A percentile compares a stretch with the other conserved stretches of the same genome.
Evolutionary conservation across 2,888 invertebrate species (phyloP).

Genomic region (Rosalia funebris): DNA sequence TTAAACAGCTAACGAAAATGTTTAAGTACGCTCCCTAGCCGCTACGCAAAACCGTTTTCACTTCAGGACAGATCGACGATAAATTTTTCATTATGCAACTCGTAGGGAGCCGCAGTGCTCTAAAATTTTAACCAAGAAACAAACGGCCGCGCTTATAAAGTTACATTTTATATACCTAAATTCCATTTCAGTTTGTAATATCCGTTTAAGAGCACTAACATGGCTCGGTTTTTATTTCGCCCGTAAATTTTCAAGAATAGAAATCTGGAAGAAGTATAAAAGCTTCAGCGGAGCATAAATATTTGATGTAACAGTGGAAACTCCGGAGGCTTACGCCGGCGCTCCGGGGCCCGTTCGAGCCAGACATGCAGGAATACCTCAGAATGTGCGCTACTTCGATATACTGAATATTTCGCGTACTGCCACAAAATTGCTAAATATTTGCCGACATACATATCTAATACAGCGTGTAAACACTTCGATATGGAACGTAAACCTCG

Average conservation of each 20-base stretch:
- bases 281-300: constrained; percentile 53
- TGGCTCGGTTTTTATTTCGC: constrained; percentile 44
- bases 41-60: background rate
- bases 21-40: background rate
- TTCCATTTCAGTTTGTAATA: background rate
- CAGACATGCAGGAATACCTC: constrained; percentile 41
- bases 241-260: constrained; percentile 51
- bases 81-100: background rate
- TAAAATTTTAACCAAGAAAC: background rate
- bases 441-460: too few species aligned
- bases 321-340: constrained; percentile 40
- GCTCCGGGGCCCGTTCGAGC: constrained; percentile 46
- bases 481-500: too few species aligned
- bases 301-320: constrained; percentile 51
- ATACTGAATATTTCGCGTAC: constrained; percentile 12
- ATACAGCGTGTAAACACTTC: too few species aligned
- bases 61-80: background rate
- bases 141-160: background rate
- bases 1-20: background rate
- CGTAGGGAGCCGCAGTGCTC: background rate
- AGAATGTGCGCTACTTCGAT: constrained; percentile 5
- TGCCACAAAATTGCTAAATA: constrained; percentile 8
- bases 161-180: background rate
- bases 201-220: constrained; percentile 31
- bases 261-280: constrained; percentile 50